phyloP scores from a whole-genome alignment of 2,113 vertebrate species.

The Phrynosoma blainvillii region DNA sequence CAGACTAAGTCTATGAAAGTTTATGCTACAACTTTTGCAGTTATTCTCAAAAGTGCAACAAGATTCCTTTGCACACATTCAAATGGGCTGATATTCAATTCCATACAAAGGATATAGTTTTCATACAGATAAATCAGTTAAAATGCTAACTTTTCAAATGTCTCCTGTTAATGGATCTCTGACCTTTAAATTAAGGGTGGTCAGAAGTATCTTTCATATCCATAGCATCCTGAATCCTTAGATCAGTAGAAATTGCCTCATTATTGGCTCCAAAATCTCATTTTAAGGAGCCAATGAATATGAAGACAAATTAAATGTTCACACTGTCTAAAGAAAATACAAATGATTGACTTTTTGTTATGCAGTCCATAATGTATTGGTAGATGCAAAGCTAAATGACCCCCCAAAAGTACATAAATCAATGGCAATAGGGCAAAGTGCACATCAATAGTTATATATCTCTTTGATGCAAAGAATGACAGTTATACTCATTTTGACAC shows the following conservation, averaged over 20 bases:
- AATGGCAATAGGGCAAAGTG: slow-evolving; percentile 52
- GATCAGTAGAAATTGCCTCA: slow-evolving; percentile 29
- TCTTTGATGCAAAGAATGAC: slow-evolving; percentile 63
- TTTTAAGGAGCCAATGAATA: slow-evolving; percentile 39
- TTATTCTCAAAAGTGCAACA: background rate
- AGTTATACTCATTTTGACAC: slow-evolving; percentile 71
- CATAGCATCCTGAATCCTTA: slow-evolving; percentile 29
- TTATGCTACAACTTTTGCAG: too few relatives aligned
- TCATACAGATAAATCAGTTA: background rate
- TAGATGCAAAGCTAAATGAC: slow-evolving; percentile 47
- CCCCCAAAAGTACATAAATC: slow-evolving; percentile 47
- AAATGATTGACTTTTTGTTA: slow-evolving; percentile 62
- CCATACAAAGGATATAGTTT: slow-evolving; percentile 11
- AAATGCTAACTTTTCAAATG: background rate
- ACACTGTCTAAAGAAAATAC: slow-evolving; percentile 52
- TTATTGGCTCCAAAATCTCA: slow-evolving; percentile 35
- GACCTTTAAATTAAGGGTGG: slow-evolving; percentile 29
- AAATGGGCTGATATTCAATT: background rate
- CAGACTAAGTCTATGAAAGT: background rate
- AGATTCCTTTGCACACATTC: slow-evolving; percentile 4
- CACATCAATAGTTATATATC: slow-evolving; percentile 69
- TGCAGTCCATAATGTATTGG: slow-evolving; percentile 67
- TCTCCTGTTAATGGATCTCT: slow-evolving; percentile 7
- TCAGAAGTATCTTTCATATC: slow-evolving; percentile 31
- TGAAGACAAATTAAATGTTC: slow-evolving; percentile 54